phyloP scores from a whole-genome alignment of 2,888 invertebrate species.

The Stenoptilia bipunctidactyla region DNA sequence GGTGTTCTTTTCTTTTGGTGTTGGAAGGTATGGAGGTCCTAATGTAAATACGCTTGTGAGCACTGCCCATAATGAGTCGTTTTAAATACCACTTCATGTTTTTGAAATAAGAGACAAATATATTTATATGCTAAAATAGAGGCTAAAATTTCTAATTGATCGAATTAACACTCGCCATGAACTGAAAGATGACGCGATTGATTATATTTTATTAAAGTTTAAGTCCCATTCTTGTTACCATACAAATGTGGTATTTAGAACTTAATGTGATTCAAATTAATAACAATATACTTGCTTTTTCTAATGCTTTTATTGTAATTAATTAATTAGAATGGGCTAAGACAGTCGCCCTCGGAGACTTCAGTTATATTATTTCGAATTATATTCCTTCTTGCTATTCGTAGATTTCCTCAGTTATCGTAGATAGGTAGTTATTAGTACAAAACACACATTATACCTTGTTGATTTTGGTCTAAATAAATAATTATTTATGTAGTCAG shows the following conservation, averaged over 20 bases:
- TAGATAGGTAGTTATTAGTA: too few relatives aligned
- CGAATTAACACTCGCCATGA: too few relatives aligned
- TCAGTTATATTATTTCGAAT: slow-evolving; percentile 1
- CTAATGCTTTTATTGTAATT: slow-evolving; percentile 34
- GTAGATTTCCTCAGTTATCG: too few relatives aligned
- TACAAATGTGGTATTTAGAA: slow-evolving; percentile 27
- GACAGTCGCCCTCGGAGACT: too few relatives aligned
- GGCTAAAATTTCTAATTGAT: too few relatives aligned
- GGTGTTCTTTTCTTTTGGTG: background rate
- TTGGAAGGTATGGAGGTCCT: background rate
- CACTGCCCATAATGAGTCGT: background rate
- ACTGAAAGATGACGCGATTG: too few relatives aligned
- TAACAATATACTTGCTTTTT: slow-evolving; percentile 43
- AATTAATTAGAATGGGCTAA: too few relatives aligned
- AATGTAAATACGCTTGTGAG: background rate
- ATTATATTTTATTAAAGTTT: background rate
- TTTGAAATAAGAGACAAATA: too few relatives aligned
- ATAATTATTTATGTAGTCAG: background rate
- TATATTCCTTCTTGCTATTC: slow-evolving; percentile 1
- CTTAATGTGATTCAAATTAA: slow-evolving; percentile 20
- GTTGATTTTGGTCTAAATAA: background rate
- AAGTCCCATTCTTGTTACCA: too few relatives aligned
- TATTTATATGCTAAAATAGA: too few relatives aligned
- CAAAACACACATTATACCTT: background rate
- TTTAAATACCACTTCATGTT: background rate